Evolutionary conservation across 2,113 vertebrate species (phyloP).

Genomic region (Ailurus styani): DNA sequence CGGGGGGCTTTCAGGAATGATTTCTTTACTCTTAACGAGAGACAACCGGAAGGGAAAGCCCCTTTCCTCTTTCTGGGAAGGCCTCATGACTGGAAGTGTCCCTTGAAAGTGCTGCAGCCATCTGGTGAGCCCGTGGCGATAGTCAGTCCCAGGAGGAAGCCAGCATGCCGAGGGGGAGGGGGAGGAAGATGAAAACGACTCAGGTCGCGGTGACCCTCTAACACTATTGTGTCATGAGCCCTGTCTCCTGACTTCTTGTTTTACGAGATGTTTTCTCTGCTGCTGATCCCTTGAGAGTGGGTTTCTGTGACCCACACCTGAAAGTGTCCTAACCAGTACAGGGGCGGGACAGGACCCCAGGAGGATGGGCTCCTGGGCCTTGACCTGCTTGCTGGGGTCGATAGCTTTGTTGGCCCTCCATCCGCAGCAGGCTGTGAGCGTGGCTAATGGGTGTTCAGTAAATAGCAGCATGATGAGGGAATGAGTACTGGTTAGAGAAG

Average conservation of each 20-base stretch:
- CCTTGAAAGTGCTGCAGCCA: neutral
- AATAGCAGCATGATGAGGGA: neutral
- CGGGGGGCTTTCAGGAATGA: neutral
- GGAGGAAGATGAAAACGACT: neutral
- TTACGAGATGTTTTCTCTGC: neutral
- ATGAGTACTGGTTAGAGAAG: neutral
- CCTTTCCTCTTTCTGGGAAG: neutral
- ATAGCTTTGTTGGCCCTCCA: neutral
- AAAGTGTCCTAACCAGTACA: neutral
- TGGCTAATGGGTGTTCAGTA: neutral
- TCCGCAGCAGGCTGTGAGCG: neutral
- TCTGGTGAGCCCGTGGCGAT: neutral
- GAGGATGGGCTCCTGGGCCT: neutral
- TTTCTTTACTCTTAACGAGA: neutral
- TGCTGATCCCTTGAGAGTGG: neutral
- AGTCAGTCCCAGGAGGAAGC: neutral
- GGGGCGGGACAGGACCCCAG: neutral
- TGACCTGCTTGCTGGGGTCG: neutral
- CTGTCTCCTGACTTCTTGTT: neutral
- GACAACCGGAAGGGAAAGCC: neutral
- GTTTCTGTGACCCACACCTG: neutral
- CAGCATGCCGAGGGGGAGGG: neutral
- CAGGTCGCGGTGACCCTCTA: neutral
- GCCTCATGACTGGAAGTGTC: fast-evolving
- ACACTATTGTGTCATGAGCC: neutral